Percentiles rank a stretch among this genome's conserved stretches.
These are phyloP conservation scores for Palloptera scutellata DNA, from an alignment of 2,888 invertebrate genomes.

Conservation along the genomic window DNA sequence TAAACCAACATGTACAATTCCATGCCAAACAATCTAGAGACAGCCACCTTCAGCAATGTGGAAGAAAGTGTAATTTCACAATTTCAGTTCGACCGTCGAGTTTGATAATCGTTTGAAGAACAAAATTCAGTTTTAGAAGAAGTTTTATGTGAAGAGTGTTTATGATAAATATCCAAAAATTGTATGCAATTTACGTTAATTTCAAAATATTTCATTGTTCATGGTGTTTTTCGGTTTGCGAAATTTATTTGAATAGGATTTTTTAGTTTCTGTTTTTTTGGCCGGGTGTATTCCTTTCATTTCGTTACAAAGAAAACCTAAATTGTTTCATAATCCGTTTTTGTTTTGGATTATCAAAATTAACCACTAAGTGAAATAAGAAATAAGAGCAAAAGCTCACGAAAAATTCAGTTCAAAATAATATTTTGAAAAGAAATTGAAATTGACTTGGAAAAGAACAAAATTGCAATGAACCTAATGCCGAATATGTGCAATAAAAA, in stretches of 20 bases:
- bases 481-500: constrained; percentile 61
- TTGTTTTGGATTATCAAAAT: background rate
- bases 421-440: too few relatives aligned
- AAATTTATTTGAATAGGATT: constrained; percentile 2
- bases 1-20: too few relatives aligned
- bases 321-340: background rate
- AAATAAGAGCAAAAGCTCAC: background rate
- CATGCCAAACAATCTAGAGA: constrained; percentile 2
- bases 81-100: constrained; percentile 33
- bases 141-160: constrained; percentile 8
- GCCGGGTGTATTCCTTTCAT: background rate
- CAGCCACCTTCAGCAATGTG: background rate
- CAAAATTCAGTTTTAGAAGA: constrained; percentile 37
- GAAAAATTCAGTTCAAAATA: background rate
- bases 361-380: constrained; percentile 5
- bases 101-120: constrained; percentile 24
- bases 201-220: too few relatives aligned
- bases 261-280: constrained; percentile 1
- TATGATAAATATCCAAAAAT: constrained; percentile 10
- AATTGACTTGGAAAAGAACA: constrained; percentile 13
- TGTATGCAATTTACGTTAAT: constrained; percentile 18
- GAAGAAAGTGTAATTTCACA: constrained; percentile 25
- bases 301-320: background rate
- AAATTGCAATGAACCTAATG: constrained; percentile 53
- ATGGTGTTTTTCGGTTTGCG: constrained; percentile 20